A percentile compares a stretch with the other conserved stretches of the same genome.
phyloP scores from a whole-genome alignment of 1,140 invertebrate species.

The Sinella curviseta region DNA sequence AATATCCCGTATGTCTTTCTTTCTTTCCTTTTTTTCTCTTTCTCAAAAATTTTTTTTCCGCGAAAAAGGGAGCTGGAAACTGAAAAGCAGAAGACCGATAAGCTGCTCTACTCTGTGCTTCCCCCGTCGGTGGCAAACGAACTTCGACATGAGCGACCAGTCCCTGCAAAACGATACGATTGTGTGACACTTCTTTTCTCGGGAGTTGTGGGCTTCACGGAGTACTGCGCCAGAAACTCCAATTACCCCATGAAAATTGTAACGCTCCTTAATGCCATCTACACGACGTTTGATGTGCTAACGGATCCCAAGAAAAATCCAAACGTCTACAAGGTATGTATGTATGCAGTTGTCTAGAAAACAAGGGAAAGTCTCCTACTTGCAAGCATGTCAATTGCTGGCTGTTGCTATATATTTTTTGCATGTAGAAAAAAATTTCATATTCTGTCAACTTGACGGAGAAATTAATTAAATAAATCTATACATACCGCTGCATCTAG shows the following conservation, averaged over 20 bases:
- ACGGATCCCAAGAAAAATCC: conserved; percentile 88
- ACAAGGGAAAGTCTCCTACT: not conserved
- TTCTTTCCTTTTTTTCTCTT: too few relatives aligned
- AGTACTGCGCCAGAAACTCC: conserved; percentile 80
- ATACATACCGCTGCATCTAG: too few relatives aligned
- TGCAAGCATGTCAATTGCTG: not conserved
- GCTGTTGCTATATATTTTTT: not conserved
- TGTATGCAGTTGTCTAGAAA: too few relatives aligned
- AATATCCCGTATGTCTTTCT: too few relatives aligned
- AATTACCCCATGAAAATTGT: conserved; percentile 89
- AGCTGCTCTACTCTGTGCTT: conserved; percentile 86
- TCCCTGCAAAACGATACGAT: conserved; percentile 81
- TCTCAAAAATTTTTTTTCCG: too few relatives aligned
- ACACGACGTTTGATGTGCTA: conserved; percentile 86
- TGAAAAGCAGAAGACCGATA: conserved; percentile 96
- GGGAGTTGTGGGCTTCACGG: conserved; percentile 88
- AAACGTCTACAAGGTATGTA: conserved; percentile 93
- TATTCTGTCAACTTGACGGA: not conserved
- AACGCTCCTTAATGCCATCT: conserved; percentile 84
- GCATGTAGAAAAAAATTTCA: too few relatives aligned
- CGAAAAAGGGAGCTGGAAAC: conserved; percentile 77
- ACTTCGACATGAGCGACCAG: conserved; percentile 82
- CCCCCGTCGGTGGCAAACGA: conserved; percentile 91
- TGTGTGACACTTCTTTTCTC: conserved; percentile 89
- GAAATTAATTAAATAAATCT: too few relatives aligned